Evolutionary conservation across 2,888 invertebrate genomes (phyloP), one percentile per base, ranked within the genome.

Genomic region (Eucriotettix oculatus): DNA sequence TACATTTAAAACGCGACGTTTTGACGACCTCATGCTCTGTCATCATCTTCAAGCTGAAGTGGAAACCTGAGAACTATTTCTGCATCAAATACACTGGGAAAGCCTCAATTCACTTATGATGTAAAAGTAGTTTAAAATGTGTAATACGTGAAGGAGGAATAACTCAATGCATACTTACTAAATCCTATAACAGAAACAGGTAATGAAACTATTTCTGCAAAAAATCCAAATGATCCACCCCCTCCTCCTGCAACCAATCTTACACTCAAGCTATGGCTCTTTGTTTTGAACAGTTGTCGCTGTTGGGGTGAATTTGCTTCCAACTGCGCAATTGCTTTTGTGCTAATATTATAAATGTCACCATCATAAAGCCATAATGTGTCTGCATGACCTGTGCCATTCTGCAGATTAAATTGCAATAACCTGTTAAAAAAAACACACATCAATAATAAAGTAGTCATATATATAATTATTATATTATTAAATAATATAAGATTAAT

Each of bases 211-310:
- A 99, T 84, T 77, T 99, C 98, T 16, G 98, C 99, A 64, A 99
- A 89, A 70, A 99, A 99, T 40, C 99, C 99, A 73, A 95, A 90
- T 16, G 82, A 81, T n/a, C 86, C 86, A 42, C 94, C 91, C 1
- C 97, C 97, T 40, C 97, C 95, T 66, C 95, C 96, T 0, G 96
- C 95, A 69, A 95, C 91, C 17, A 98, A 74, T 69, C 92, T 88
- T 1, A 99, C 78, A 68, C 94, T 94, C 66, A 99, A 74, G 67
- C 90, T 90, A 0, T 90, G 83, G 17, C 86, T 84, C 60, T 79
- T 79, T 0, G 89, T 87, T 68, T 78, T 84, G 68, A 89, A 89
- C 58, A 92, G 84, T 79, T 48, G 48, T 12, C 48, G 48, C 9
- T 48, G 29, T 29, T 29, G 2, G 7, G 29, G 29, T 29, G 29